A percentile compares a stretch with the other conserved stretches of the same genome.
phyloP scores from a whole-genome alignment of 2,797 vertebrate genomes.

The Holocentrus rufus region DNA sequence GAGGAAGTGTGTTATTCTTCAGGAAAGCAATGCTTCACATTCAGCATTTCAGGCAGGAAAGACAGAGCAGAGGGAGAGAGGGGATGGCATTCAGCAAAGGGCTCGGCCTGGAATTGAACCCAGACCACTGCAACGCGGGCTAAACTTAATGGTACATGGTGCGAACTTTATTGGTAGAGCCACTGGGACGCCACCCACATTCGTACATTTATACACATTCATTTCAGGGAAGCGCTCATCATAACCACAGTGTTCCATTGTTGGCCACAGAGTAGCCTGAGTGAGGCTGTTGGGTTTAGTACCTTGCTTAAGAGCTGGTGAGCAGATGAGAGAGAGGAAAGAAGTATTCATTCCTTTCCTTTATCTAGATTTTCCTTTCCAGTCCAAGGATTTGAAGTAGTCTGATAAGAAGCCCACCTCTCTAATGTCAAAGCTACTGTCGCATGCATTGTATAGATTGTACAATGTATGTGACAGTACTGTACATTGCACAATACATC shows the following conservation, averaged over 20 bases:
- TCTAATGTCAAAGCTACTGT: not conserved
- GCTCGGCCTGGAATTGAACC: no score
- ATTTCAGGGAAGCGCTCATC: no score
- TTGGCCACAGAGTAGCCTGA: no score
- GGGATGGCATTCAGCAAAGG: no score
- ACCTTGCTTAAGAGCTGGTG: not conserved
- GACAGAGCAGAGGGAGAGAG: conserved; percentile 7
- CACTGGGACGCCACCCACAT: no score
- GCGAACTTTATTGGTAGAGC: no score
- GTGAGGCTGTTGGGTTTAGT: not conserved
- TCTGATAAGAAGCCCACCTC: not conserved
- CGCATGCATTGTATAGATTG: not conserved
- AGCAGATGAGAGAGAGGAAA: not conserved
- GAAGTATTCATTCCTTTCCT: not conserved
- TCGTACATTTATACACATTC: no score
- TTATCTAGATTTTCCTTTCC: not conserved
- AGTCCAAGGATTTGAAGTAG: not conserved
- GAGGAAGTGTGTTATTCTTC: conserved; percentile 26
- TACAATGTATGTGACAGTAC: no score
- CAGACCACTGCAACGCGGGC: no score
- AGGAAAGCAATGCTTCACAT: conserved; percentile 14
- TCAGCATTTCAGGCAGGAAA: conserved; percentile 3
- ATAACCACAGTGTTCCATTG: no score
- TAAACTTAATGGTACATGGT: no score
- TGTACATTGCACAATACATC: no score